A percentile compares a stretch with the other conserved stretches of the same genome.
Evolutionary conservation across 1,140 invertebrate species (phyloP).

Genomic region (Trichogramma pretiosum): DNA sequence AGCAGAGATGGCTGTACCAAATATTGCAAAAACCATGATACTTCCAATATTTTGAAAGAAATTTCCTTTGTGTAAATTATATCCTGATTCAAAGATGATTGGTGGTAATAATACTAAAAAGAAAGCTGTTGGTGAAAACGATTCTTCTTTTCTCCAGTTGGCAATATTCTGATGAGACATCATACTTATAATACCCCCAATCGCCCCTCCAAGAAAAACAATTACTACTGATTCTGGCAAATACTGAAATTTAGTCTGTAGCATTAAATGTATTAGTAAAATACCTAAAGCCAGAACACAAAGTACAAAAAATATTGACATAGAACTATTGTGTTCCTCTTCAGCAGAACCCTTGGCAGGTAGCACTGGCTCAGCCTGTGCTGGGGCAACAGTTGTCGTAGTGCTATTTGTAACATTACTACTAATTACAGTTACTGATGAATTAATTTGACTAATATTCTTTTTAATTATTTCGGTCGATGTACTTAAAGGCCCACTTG

Average conservation of each 20-base stretch:
- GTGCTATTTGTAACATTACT: slow-evolving; percentile 30
- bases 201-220: slow-evolving; percentile 85
- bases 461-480: not conserved
- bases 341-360: slow-evolving; percentile 83
- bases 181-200: slow-evolving; percentile 84
- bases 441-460: not conserved
- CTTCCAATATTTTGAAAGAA: slow-evolving; percentile 98
- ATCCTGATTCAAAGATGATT: slow-evolving; percentile 98
- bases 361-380: slow-evolving; percentile 59
- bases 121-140: slow-evolving; percentile 94
- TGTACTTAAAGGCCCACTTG: not conserved
- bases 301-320: slow-evolving; percentile 94
- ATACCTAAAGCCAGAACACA: slow-evolving; percentile 89
- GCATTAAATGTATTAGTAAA: slow-evolving; percentile 85
- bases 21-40: slow-evolving; percentile 89
- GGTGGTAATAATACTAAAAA: slow-evolving; percentile 94
- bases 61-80: slow-evolving; percentile 97
- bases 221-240: slow-evolving; percentile 96
- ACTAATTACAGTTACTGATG: slow-evolving; percentile 9
- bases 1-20: slow-evolving; percentile 93
- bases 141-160: slow-evolving; percentile 93
- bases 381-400: slow-evolving; percentile 46
- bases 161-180: slow-evolving; percentile 83
- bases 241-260: slow-evolving; percentile 93
- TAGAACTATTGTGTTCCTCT: slow-evolving; percentile 91